These are phyloP conservation scores for Odobenus rosmarus DNA, from an alignment of 2,113 vertebrate species.

Conservation along the genomic window DNA sequence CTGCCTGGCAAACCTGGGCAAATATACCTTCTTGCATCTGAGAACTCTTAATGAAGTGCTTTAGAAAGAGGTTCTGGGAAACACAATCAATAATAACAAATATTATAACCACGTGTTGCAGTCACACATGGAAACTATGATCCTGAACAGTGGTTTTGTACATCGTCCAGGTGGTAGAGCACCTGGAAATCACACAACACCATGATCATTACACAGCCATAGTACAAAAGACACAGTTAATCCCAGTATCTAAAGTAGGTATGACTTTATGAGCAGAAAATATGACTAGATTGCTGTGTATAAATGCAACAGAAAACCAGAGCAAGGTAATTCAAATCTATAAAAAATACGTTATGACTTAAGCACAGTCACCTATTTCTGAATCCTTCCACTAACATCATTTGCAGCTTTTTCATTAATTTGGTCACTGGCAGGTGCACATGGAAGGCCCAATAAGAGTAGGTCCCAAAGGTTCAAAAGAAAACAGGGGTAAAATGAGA, in stretches of 20 bases:
- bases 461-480: background rate
- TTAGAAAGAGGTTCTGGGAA: background rate
- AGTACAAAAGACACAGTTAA: background rate
- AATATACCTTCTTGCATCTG: background rate
- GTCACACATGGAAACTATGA: slow-evolving; percentile 18
- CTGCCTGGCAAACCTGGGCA: background rate
- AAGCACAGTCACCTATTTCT: background rate
- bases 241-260: background rate
- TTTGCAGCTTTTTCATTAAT: background rate
- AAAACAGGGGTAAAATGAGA: slow-evolving; percentile 33
- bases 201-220: background rate
- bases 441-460: background rate
- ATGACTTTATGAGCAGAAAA: slow-evolving; percentile 47
- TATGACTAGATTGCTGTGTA: slow-evolving; percentile 1
- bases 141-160: no score
- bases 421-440: background rate
- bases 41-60: background rate
- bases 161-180: background rate
- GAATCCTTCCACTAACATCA: background rate
- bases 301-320: slow-evolving; percentile 4
- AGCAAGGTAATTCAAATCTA: background rate
- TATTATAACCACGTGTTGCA: background rate
- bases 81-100: background rate
- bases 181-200: background rate
- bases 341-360: background rate